These are phyloP conservation scores for Drosophila mauritiana DNA, from an alignment of 1,140 invertebrate species.

Conservation along the genomic window DNA sequence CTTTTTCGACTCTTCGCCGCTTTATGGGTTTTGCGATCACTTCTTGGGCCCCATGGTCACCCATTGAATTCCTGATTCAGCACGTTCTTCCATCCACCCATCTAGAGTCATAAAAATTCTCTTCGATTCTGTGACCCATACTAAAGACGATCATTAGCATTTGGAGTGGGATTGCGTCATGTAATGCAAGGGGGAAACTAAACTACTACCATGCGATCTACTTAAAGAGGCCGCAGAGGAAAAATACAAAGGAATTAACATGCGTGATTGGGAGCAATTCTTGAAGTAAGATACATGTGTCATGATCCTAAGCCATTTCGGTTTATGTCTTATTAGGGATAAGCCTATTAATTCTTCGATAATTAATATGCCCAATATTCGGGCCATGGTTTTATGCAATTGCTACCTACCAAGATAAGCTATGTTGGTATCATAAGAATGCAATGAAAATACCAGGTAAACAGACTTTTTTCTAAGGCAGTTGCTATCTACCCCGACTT, in stretches of 20 bases:
- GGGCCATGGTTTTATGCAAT: not conserved
- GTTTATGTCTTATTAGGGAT: too few relatives aligned
- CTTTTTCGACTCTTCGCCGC: slow-evolving; percentile 10
- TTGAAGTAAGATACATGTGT: too few relatives aligned
- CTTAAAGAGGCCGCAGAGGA: not conserved
- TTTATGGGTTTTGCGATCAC: slow-evolving; percentile 42
- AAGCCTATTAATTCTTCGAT: too few relatives aligned
- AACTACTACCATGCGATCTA: not conserved
- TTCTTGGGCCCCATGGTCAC: slow-evolving; percentile 11
- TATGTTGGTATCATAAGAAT: not conserved
- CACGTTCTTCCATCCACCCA: slow-evolving; percentile 31
- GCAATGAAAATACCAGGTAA: not conserved
- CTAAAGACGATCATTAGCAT: slow-evolving; percentile 49
- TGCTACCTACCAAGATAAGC: not conserved
- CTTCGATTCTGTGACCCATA: slow-evolving; percentile 23
- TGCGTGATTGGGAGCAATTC: not conserved
- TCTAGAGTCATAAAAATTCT: slow-evolving; percentile 47
- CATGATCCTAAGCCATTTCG: too few relatives aligned
- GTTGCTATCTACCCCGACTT: slow-evolving; percentile 26
- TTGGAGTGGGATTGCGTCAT: slow-evolving; percentile 40
- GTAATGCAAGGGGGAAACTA: slow-evolving; percentile 8
- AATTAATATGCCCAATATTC: not conserved
- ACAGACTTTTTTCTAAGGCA: not conserved
- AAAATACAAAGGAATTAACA: not conserved
- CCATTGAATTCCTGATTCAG: slow-evolving; percentile 45